Conservation (phyloP, 2,113 vertebrate species). For the Spermophilus dauricus region DNA sequence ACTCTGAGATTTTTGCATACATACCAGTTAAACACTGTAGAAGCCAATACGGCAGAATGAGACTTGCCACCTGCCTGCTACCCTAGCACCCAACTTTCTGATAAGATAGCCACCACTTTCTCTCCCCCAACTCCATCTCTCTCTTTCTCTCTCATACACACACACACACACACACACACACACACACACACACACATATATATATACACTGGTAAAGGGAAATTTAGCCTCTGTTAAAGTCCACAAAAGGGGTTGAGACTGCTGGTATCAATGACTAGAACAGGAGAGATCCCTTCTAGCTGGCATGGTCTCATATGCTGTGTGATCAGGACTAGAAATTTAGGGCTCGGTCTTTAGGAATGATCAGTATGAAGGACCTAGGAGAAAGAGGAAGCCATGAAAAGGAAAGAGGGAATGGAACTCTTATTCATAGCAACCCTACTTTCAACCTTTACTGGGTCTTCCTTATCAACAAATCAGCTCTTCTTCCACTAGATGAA, state of each 20-base stretch:
- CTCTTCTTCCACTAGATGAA: background rate
- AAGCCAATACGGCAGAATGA: background rate
- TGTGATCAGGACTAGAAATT: background rate
- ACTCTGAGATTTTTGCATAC: constrained; percentile 27
- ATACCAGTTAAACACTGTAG: constrained; percentile 29
- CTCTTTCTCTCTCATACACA: no score
- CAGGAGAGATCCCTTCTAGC: background rate
- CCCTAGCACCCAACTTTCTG: constrained; percentile 5
- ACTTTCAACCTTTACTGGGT: background rate
- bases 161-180: no score
- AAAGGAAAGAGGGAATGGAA: background rate
- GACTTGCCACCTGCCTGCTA: background rate
- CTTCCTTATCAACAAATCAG: background rate
- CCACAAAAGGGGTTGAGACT: background rate
- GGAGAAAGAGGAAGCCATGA: background rate
- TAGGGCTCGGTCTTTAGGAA: no score
- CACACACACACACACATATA: background rate
- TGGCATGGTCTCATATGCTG: background rate
- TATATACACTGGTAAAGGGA: background rate
- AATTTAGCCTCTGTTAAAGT: background rate
- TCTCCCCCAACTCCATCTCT: no score
- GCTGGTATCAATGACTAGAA: background rate
- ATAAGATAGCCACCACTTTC: background rate
- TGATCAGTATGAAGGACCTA: background rate
- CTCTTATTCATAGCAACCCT: background rate